Conservation (phyloP, 2,888 invertebrate species). For the Pristionchus maxplancki region DNA sequence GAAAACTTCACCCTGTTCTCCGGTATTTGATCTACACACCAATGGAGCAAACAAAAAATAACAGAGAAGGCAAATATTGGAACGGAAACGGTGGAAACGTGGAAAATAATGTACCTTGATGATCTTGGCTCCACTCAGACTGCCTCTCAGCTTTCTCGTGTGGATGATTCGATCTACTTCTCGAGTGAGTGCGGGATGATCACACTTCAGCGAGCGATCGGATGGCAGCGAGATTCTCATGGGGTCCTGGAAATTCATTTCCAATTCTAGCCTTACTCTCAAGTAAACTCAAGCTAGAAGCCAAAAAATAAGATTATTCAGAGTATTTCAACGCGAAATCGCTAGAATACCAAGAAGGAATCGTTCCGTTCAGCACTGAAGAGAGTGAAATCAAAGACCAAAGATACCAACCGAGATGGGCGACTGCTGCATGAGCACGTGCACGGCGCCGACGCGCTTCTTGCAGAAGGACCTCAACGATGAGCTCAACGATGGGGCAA, state of each 20-base stretch:
- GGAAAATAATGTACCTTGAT: conserved; percentile 34
- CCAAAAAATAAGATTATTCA: too few species aligned
- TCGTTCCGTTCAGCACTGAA: too few species aligned
- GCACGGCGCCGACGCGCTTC: conserved; percentile 33
- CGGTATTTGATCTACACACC: too few species aligned
- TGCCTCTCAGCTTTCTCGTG: background rate
- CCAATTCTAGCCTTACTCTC: too few species aligned
- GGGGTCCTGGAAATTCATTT: background rate
- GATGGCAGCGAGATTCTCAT: background rate
- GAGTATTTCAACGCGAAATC: too few species aligned
- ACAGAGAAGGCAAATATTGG: too few species aligned
- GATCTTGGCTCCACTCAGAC: background rate
- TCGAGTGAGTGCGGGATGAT: background rate
- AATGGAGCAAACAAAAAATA: too few species aligned
- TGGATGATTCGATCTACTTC: background rate
- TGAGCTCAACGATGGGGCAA: too few species aligned
- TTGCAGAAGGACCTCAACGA: conserved; percentile 48
- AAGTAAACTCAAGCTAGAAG: too few species aligned
- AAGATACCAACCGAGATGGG: conserved; percentile 22
- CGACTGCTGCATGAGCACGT: conserved; percentile 48
- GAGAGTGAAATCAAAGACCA: conserved; percentile 27
- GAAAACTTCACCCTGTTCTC: too few species aligned
- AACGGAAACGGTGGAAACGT: too few species aligned
- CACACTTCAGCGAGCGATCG: background rate
- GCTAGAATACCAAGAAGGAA: too few species aligned